Base-by-base conservation (phyloP, 2,113 vertebrate genomes). In the Colinus virginianus region DNA sequence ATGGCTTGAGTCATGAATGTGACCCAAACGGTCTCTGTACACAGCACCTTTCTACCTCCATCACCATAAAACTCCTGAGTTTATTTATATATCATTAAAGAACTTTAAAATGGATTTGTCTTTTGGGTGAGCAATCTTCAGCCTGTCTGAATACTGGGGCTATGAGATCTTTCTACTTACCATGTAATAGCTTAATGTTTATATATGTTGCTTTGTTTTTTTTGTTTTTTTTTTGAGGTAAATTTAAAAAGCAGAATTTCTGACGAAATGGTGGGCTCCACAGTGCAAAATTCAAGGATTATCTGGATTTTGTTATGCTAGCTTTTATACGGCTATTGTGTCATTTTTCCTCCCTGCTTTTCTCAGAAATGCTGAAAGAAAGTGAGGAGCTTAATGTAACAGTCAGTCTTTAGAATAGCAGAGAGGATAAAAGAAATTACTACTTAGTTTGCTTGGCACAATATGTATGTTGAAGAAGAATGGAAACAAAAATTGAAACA, bases 271-370 rank as follows among this genome's bases (percentile, higher is more conserved):
- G 51, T 87, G 84, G 51, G 66, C 26, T 58, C 55, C 64, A 74
- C 42, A 74, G 66, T 23, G 61, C 67, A 70, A 91, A 79, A 89
- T 46, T 70, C 84, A 80, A 64, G 64, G 18, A 96, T 89, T 89
- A 90, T 71, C 61, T 96, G 95, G 84, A 90, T 91, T 93, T 87
- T 90, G 91, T 95, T 95, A 87, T 92, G 85, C 28, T 87, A 70
- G 48, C 21, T 91, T 94, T 92, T 94, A 70, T 63, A 55, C 16
- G 36, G 36, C 91, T 80, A 94, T 90, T 95, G 28, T 78, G 61
- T 34, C 61, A 34, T 92, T 94, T 92, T 96, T 77, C 75, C 77
- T 84, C 30, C 4, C 81, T 79, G 63, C 32, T 87, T 63, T 92
- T 91, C 89, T 85, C 71, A 96, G 89, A 96, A 96, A 74, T 1